Evolutionary conservation across 2,888 invertebrate genomes (phyloP).

Genomic region (Dasysyrphus albostriatus): DNA sequence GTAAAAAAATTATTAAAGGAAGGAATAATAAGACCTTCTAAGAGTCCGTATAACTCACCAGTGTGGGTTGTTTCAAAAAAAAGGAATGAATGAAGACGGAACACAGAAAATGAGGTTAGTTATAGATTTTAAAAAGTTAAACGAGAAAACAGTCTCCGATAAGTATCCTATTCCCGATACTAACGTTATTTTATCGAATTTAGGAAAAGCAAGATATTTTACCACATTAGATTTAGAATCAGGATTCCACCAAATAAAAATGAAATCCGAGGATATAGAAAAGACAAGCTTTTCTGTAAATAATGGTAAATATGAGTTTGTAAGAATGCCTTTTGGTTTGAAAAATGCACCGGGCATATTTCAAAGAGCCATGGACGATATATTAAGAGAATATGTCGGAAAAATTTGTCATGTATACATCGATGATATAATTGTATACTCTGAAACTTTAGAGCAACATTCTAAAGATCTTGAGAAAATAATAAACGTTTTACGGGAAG

Average conservation of each 20-base stretch:
- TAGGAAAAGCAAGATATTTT: slow-evolving; percentile 28
- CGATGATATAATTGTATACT: too few relatives aligned
- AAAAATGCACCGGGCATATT: background rate
- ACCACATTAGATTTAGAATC: slow-evolving; percentile 19
- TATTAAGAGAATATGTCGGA: background rate
- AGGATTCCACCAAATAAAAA: slow-evolving; percentile 7
- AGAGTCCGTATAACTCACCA: background rate
- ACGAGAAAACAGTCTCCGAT: slow-evolving; percentile 17
- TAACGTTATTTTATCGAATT: slow-evolving; percentile 24
- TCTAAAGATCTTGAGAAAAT: background rate
- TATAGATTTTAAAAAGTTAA: slow-evolving; percentile 32
- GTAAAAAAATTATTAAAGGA: background rate
- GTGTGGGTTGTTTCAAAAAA: slow-evolving; percentile 37
- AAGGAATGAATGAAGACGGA: slow-evolving; percentile 22
- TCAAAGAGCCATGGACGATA: background rate
- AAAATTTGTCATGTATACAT: background rate
- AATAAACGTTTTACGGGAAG: background rate
- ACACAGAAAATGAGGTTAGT: slow-evolving; percentile 13
- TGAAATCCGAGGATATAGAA: background rate
- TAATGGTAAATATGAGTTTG: background rate
- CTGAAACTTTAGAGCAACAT: background rate
- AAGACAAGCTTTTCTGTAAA: background rate
- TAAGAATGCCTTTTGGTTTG: background rate
- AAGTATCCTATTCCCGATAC: slow-evolving; percentile 34
- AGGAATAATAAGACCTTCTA: background rate